Evolutionary conservation across 35 echinoderm and acorn worm species (phyloP).

Genomic region (Anneissia japonica): DNA sequence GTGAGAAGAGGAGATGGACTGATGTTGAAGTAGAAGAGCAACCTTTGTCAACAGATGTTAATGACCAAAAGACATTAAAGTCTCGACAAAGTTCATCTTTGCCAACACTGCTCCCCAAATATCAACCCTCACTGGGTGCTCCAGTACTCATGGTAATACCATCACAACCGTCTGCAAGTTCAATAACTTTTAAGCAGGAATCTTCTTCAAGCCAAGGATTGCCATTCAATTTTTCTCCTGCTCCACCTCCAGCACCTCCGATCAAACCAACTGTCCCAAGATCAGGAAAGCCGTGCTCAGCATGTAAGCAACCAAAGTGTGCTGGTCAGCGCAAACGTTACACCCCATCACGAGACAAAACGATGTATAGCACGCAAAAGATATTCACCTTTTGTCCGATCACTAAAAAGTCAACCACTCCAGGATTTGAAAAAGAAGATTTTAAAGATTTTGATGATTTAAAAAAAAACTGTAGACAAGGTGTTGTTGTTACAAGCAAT

Average conservation of each 20-base stretch:
- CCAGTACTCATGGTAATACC: constrained; percentile 53
- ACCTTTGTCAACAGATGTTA: neutral
- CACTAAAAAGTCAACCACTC: neutral
- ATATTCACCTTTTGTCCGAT: constrained; percentile 30
- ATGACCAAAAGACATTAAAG: neutral
- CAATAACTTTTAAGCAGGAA: constrained; percentile 15
- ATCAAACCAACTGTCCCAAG: constrained; percentile 6
- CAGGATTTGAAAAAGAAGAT: constrained; percentile 27
- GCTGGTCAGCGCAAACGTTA: constrained; percentile 36
- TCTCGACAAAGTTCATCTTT: neutral
- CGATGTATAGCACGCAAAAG: constrained; percentile 17
- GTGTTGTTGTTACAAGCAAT: too few species aligned
- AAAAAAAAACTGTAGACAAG: too few species aligned
- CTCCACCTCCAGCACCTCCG: constrained; percentile 29
- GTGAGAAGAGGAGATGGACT: constrained; percentile 22
- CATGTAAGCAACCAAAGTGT: constrained; percentile 34
- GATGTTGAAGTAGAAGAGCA: constrained; percentile 27
- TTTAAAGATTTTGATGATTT: constrained; percentile 29
- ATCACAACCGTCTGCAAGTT: constrained; percentile 41
- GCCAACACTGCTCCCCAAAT: neutral
- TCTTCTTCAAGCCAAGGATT: neutral
- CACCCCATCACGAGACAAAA: constrained; percentile 26
- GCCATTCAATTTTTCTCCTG: constrained; percentile 31
- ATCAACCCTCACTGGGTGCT: neutral
- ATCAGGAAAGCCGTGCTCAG: constrained; percentile 55